Conservation (phyloP, 2,888 invertebrate genomes). For the Yponomeuta malinellus region DNA sequence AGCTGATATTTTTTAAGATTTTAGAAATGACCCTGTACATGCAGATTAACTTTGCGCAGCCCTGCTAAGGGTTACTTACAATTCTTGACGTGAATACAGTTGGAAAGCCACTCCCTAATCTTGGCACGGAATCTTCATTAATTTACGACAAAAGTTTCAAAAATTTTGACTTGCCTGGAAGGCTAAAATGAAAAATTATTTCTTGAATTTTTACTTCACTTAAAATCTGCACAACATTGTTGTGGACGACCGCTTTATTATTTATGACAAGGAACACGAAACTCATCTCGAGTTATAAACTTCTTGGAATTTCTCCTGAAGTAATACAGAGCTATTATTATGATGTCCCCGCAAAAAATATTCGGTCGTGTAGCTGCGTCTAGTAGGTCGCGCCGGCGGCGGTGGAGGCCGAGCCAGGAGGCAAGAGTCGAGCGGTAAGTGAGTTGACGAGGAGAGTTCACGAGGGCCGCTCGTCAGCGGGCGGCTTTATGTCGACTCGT, state of each 20-base stretch:
- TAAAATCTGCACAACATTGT: slow-evolving; percentile 72
- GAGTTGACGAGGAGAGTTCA: slow-evolving; percentile 35
- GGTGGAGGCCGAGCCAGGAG: slow-evolving; percentile 30
- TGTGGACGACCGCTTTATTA: slow-evolving; percentile 75
- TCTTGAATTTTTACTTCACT: slow-evolving; percentile 69
- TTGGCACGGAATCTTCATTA: slow-evolving; percentile 43
- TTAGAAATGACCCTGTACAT: background rate
- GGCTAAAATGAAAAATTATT: slow-evolving; percentile 63
- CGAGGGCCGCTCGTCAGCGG: slow-evolving; percentile 35
- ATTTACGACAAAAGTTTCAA: slow-evolving; percentile 49
- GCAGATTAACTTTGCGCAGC: background rate
- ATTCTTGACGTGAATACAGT: background rate
- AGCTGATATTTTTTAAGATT: no score
- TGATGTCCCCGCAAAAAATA: slow-evolving; percentile 75
- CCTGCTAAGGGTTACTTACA: background rate
- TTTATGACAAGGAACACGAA: slow-evolving; percentile 76
- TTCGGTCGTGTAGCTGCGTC: slow-evolving; percentile 49
- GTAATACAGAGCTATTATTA: slow-evolving; percentile 76
- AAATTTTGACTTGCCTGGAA: slow-evolving; percentile 49
- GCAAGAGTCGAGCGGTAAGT: slow-evolving; percentile 27
- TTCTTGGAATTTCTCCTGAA: slow-evolving; percentile 76
- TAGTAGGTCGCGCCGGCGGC: slow-evolving; percentile 25
- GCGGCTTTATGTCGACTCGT: slow-evolving; percentile 24
- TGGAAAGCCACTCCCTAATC: slow-evolving; percentile 10
- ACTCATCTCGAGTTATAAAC: slow-evolving; percentile 77